Percentiles rank a stretch among this genome's conserved stretches.
Evolutionary conservation across 37 sponge, comb jelly and placozoan species (phyloP).

Genomic region (Aplysina aerophoba): DNA sequence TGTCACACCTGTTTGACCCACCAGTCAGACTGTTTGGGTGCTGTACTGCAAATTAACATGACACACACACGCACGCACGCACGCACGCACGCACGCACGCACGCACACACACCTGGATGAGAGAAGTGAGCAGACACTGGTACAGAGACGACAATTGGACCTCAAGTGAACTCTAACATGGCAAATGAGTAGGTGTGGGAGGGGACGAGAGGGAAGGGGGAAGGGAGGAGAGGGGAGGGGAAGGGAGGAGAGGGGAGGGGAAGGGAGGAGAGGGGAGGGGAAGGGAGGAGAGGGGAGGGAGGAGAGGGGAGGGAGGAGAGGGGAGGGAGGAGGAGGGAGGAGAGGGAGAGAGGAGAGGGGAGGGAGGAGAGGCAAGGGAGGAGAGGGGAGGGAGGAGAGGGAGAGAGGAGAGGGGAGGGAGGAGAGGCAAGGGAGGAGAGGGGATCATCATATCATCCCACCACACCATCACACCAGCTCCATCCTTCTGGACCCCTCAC

Average conservation of each 20-base stretch:
- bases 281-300: neutral
- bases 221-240: too few species aligned
- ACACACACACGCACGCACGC: too few species aligned
- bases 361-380: neutral
- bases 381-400: too few species aligned
- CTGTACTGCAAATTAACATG: too few species aligned
- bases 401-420: constrained; percentile 13
- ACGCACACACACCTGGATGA: neutral
- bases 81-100: too few species aligned
- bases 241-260: too few species aligned
- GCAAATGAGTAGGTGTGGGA: neutral
- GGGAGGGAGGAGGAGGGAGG: too few species aligned
- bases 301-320: too few species aligned
- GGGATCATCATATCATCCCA: too few species aligned
- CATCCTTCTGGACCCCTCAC: neutral
- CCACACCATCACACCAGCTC: constrained; percentile 5
- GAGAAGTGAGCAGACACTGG: neutral
- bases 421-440: neutral
- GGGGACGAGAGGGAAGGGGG: neutral
- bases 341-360: neutral
- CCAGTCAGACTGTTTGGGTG: too few species aligned
- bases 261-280: neutral
- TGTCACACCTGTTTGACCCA: too few species aligned
- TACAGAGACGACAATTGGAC: neutral
- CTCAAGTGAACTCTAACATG: neutral